Conservation (phyloP, 37 sponge, comb jelly and placozoan genomes). For the Geodia barretti region DNA sequence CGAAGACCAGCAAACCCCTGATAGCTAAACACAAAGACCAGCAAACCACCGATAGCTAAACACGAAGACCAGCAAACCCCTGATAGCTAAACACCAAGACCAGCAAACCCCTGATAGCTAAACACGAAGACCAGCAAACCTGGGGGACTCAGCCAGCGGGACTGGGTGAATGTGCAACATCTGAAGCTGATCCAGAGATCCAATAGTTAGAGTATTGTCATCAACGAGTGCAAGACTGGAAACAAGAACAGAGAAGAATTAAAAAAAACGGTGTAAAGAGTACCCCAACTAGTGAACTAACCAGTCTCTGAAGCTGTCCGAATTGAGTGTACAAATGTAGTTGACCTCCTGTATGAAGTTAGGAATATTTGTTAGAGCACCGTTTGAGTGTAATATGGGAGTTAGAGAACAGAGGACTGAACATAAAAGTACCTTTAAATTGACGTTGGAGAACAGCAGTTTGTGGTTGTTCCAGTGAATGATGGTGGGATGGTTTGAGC, state of each 20-base stretch:
- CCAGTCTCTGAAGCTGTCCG: slow-evolving; percentile 83
- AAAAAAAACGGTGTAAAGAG: no score
- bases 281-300: slow-evolving; percentile 2
- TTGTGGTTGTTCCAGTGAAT: slow-evolving; percentile 88
- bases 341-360: slow-evolving; percentile 70
- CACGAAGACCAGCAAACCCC: no score
- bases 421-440: slow-evolving; percentile 72
- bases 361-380: no score
- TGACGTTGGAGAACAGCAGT: slow-evolving; percentile 93
- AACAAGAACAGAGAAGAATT: neutral
- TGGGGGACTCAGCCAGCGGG: slow-evolving; percentile 83
- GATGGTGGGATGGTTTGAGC: slow-evolving; percentile 94
- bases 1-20: no score
- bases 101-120: no score
- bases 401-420: no score
- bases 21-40: no score
- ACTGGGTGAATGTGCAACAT: slow-evolving; percentile 92
- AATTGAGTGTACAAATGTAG: slow-evolving; percentile 85
- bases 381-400: no score
- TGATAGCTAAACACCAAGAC: no score
- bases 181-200: slow-evolving; percentile 92
- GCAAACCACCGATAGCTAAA: no score
- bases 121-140: slow-evolving; percentile 17
- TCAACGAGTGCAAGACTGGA: slow-evolving; percentile 81
- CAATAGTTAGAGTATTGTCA: slow-evolving; percentile 73